Percentiles rank a stretch among this genome's conserved stretches.
Evolutionary conservation across 2,113 vertebrate species (phyloP).

Genomic region (Dolichotis patagonum): DNA sequence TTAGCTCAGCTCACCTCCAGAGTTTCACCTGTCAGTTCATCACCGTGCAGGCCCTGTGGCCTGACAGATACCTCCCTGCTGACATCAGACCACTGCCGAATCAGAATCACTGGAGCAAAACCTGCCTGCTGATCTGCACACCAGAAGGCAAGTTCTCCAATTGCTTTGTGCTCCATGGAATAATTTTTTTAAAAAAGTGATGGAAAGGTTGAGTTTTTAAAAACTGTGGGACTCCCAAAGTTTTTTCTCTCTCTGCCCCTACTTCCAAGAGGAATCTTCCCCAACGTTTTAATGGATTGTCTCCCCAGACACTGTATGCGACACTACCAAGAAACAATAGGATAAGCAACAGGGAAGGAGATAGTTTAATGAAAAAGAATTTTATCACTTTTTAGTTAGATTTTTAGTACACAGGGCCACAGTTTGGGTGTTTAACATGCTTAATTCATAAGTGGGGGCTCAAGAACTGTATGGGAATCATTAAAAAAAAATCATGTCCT

Average conservation of each 20-base stretch:
- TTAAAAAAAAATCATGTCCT: background rate
- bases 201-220: background rate
- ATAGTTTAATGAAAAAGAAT: background rate
- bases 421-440: background rate
- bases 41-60: background rate
- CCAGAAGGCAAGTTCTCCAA: background rate
- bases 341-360: background rate
- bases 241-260: conserved; percentile 2
- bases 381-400: background rate
- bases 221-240: background rate
- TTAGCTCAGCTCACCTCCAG: conserved; percentile 26
- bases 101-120: background rate
- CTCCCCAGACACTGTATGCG: background rate
- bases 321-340: background rate
- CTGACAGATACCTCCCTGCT: background rate
- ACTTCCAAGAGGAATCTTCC: conserved; percentile 38
- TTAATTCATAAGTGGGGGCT: background rate
- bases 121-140: background rate
- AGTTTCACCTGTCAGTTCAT: background rate
- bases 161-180: background rate
- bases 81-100: background rate
- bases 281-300: conserved; percentile 54
- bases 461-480: conserved; percentile 18
- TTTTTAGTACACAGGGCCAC: background rate
- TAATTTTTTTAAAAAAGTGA: background rate